Percentiles rank a stretch among this genome's conserved stretches.
These are phyloP conservation scores for Anabacerthia variegaticeps DNA, from an alignment of 2,797 vertebrate species.

Conservation along the genomic window DNA sequence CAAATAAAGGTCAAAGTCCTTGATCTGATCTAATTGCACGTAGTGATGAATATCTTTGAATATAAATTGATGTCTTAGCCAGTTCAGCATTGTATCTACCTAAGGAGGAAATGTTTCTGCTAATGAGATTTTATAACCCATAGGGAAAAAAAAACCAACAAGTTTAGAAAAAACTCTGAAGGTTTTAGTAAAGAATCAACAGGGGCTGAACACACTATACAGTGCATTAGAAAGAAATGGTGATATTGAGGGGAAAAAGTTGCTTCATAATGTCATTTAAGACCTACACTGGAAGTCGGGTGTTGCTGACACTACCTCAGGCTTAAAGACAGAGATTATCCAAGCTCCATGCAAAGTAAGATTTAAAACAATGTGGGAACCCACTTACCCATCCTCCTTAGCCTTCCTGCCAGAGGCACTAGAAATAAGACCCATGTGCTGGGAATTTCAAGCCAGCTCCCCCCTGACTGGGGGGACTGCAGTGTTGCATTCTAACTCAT, in stretches of 20 bases:
- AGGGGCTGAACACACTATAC: background rate
- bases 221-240: background rate
- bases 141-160: background rate
- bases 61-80: background rate
- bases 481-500: background rate
- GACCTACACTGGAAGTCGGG: background rate
- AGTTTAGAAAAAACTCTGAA: background rate
- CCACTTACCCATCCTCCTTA: background rate
- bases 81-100: background rate
- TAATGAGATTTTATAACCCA: background rate
- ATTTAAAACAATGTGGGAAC: background rate
- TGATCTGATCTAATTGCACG: background rate
- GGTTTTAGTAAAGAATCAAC: background rate
- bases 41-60: background rate
- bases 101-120: background rate
- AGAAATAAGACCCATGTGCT: background rate
- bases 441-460: background rate
- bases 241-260: background rate
- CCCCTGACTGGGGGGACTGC: fast-evolving
- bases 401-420: background rate
- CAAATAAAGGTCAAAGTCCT: background rate
- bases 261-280: background rate
- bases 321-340: background rate
- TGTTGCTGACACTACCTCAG: background rate
- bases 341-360: background rate